phyloP scores from a whole-genome alignment of 2,797 vertebrate species.

The Monodelphis domestica region DNA sequence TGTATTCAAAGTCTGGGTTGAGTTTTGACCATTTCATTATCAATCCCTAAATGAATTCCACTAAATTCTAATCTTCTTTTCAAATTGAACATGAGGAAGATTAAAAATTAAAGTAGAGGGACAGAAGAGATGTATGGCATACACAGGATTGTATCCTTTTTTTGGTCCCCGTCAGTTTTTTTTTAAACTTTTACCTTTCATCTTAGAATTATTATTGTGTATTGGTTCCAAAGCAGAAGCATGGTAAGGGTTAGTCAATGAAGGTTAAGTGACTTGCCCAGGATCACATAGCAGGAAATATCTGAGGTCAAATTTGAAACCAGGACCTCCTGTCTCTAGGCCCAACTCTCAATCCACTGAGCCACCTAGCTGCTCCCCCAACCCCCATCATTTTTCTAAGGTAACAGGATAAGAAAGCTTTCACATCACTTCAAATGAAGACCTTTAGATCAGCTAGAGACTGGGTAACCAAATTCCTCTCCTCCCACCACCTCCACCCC shows the following conservation, averaged over 20 bases:
- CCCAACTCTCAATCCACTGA: too few relatives aligned
- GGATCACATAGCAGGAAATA: too few relatives aligned
- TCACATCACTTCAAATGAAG: not conserved
- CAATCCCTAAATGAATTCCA: not conserved
- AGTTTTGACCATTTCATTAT: not conserved
- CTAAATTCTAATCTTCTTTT: not conserved
- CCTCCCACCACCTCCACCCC: not conserved
- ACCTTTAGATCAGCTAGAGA: not conserved
- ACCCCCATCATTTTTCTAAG: not conserved
- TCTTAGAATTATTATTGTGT: too few relatives aligned
- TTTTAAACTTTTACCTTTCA: too few relatives aligned
- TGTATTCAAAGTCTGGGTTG: not conserved
- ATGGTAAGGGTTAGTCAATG: too few relatives aligned
- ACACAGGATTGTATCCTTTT: not conserved
- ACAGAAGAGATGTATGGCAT: not conserved
- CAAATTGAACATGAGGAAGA: not conserved
- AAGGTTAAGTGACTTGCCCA: too few relatives aligned
- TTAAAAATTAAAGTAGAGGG: not conserved
- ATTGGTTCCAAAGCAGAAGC: too few relatives aligned
- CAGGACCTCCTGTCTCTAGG: too few relatives aligned
- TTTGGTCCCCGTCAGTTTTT: not conserved
- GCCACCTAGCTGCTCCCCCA: too few relatives aligned
- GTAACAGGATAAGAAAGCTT: not conserved
- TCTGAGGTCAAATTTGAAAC: too few relatives aligned
- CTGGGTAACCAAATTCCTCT: not conserved